A percentile compares a stretch with the other conserved stretches of the same genome.
Conservation (phyloP, 2,113 vertebrate species). For the Empidonax traillii region DNA sequence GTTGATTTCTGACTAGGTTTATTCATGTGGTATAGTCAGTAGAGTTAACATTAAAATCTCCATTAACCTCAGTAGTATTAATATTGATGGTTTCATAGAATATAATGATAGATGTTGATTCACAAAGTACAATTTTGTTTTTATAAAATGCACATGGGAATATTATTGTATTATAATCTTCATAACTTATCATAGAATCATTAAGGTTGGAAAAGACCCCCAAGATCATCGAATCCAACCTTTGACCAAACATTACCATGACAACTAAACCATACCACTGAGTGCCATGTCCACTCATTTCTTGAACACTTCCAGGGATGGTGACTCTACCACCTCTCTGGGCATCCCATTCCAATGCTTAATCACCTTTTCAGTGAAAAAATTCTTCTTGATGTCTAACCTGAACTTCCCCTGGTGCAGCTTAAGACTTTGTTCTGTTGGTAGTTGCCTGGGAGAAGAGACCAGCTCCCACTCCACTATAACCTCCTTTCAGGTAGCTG, state of each 20-base stretch:
- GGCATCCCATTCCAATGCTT: neutral
- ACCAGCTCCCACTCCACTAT: fast-evolving
- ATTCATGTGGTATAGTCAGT: neutral
- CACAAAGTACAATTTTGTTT: neutral
- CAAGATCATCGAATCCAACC: neutral
- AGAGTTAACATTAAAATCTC: slow-evolving; percentile 4
- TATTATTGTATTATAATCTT: neutral
- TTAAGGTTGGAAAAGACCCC: neutral
- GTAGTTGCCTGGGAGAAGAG: neutral
- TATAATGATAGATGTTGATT: neutral
- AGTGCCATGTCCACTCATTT: neutral
- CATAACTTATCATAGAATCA: neutral
- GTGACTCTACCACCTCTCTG: neutral
- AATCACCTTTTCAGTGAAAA: neutral
- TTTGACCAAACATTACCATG: neutral
- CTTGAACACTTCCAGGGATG: neutral
- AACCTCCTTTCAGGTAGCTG: neutral
- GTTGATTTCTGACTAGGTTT: neutral
- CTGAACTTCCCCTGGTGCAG: neutral
- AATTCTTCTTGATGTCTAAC: neutral
- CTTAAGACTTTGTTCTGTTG: neutral
- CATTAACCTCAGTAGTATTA: slow-evolving; percentile 12
- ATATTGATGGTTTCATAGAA: slow-evolving; percentile 12
- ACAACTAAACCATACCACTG: neutral
- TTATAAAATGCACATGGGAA: neutral